These are phyloP conservation scores for Eilema depressum DNA, from an alignment of 2,888 invertebrate species.

Conservation along the genomic window DNA sequence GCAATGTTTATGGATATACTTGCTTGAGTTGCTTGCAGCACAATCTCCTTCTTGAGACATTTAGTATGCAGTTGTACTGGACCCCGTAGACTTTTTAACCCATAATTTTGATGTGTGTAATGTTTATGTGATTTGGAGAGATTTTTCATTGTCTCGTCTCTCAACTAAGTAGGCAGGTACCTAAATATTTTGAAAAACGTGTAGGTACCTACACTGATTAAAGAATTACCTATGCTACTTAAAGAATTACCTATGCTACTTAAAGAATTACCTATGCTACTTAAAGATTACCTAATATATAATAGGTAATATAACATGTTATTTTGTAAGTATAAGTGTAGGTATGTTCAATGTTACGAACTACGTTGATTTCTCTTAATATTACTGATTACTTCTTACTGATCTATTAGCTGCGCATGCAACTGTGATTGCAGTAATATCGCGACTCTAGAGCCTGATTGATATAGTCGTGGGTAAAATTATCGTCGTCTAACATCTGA, in stretches of 20 bases:
- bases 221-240: too few relatives aligned
- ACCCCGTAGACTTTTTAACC: neutral
- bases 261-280: too few relatives aligned
- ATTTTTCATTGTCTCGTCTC: neutral
- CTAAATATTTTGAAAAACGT: too few relatives aligned
- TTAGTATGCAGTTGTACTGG: neutral
- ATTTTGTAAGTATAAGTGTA: neutral
- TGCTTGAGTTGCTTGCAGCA: neutral
- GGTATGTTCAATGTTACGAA: constrained; percentile 18
- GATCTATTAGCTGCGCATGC: constrained; percentile 31
- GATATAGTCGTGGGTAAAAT: constrained; percentile 48
- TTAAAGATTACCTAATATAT: neutral
- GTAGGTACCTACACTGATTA: too few relatives aligned
- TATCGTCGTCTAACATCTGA: constrained; percentile 42
- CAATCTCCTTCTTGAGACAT: neutral
- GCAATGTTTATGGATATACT: constrained; percentile 13
- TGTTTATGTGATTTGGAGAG: neutral
- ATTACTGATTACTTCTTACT: constrained; percentile 37
- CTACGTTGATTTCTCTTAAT: constrained; percentile 24
- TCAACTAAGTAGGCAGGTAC: neutral
- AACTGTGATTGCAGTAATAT: constrained; percentile 46
- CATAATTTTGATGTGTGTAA: neutral
- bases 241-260: too few relatives aligned
- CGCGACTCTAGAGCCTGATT: constrained; percentile 45
- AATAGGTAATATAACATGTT: neutral